A percentile compares a stretch with the other conserved stretches of the same genome.
These are phyloP conservation scores for Sebastes jordani DNA, from an alignment of 2,797 vertebrate genomes.

Conservation along the genomic window DNA sequence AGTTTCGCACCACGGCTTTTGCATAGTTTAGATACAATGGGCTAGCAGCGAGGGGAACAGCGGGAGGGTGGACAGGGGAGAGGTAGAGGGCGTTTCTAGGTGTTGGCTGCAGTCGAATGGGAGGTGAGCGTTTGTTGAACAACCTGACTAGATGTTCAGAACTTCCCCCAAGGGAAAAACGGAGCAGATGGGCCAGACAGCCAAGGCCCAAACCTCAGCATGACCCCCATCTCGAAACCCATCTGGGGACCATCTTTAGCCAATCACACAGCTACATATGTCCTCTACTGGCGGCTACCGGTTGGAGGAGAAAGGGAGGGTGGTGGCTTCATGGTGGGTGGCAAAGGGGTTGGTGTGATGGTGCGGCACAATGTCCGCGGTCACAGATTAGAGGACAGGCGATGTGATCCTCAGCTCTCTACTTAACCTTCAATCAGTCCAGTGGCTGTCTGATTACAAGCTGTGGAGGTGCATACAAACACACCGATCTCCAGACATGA, in stretches of 20 bases:
- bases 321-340: conserved; percentile 18
- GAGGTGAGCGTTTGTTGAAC: conserved; percentile 62
- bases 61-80: conserved; percentile 32
- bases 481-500: conserved; percentile 31
- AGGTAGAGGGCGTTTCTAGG: conserved; percentile 53
- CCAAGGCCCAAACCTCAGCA: conserved; percentile 50
- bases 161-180: conserved; percentile 39
- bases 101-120: conserved; percentile 44
- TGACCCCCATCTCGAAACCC: conserved; percentile 58
- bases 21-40: conserved; percentile 66
- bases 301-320: neutral
- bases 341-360: conserved; percentile 2
- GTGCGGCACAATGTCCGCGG: conserved; percentile 6
- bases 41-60: conserved; percentile 30
- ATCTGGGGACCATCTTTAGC: conserved; percentile 61
- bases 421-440: conserved; percentile 71
- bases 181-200: conserved; percentile 67
- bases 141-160: conserved; percentile 54
- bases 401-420: conserved; percentile 35
- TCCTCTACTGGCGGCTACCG: conserved; percentile 38
- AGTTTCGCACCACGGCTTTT: conserved; percentile 69
- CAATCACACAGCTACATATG: conserved; percentile 36
- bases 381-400: conserved; percentile 54
- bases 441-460: conserved; percentile 51
- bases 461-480: conserved; percentile 57